A percentile compares a stretch with the other conserved stretches of the same genome.
Conservation (phyloP, 2,113 vertebrate genomes). For the Hypocryptadius cinnamomeus region DNA sequence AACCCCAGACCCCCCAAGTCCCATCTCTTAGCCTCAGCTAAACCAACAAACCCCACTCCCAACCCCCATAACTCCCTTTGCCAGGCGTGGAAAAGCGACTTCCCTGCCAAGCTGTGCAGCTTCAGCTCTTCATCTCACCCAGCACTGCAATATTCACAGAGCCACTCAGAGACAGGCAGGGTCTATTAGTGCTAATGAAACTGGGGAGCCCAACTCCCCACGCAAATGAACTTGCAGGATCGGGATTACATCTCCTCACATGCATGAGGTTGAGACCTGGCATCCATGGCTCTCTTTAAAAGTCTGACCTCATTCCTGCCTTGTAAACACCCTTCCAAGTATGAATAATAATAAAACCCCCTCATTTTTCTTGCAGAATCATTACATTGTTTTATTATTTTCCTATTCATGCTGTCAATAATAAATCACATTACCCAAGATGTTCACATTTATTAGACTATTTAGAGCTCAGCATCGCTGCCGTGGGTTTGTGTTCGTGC, state of each 20-base stretch:
- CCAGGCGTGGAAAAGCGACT: fast-evolving
- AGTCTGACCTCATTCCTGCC: slow-evolving; percentile 57
- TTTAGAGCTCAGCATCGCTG: slow-evolving; percentile 36
- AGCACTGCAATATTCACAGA: not conserved
- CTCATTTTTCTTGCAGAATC: slow-evolving; percentile 53
- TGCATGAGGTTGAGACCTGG: not conserved
- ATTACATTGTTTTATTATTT: slow-evolving; percentile 62
- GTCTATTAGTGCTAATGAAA: slow-evolving; percentile 44
- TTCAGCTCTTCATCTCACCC: not conserved
- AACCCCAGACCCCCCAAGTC: not conserved
- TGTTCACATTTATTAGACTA: slow-evolving; percentile 61
- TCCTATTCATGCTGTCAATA: slow-evolving; percentile 55
- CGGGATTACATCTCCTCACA: not conserved
- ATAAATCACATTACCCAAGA: slow-evolving; percentile 55
- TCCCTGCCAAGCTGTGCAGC: not conserved
- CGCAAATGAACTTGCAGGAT: not conserved
- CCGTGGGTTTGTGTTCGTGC: not conserved
- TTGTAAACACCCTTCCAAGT: slow-evolving; percentile 38
- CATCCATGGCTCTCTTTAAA: not conserved
- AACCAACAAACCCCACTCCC: not conserved
- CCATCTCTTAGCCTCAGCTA: not conserved
- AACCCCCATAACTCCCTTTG: not conserved
- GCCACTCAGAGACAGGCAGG: not conserved
- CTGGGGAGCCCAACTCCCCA: slow-evolving; percentile 38
- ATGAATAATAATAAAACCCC: slow-evolving; percentile 46